Conservation (phyloP, 37 sponge, comb jelly and placozoan genomes). For the Diacarnus erythraeanus region DNA sequence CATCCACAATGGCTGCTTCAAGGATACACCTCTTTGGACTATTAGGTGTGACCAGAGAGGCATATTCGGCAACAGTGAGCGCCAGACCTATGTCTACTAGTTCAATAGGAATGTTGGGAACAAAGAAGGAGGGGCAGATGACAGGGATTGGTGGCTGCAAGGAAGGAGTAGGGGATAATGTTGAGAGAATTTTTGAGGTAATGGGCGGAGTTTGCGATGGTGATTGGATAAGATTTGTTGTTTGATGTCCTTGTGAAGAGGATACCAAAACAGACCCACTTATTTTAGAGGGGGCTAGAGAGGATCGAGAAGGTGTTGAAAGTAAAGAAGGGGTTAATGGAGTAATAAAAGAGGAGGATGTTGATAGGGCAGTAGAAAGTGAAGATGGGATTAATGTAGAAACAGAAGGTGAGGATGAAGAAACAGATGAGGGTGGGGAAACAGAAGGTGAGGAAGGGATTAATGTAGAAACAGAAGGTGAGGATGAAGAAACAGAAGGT, state of each 20-base stretch:
- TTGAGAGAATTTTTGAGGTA: not conserved
- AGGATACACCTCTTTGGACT: not conserved
- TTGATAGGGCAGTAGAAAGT: not conserved
- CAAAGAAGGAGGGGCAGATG: constrained; percentile 4
- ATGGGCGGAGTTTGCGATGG: not conserved
- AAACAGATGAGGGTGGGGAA: not conserved
- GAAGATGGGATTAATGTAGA: not conserved
- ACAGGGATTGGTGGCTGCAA: not conserved
- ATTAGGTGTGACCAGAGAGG: not conserved
- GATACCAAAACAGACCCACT: not conserved
- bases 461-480: not conserved
- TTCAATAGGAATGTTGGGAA: not conserved
- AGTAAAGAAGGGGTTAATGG: not conserved
- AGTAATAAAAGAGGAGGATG: not conserved
- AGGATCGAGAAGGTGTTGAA: too few species aligned
- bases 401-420: not conserved
- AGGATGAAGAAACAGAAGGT: not conserved
- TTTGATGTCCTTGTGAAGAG: too few species aligned
- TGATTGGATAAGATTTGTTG: not conserved
- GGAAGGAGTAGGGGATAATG: not conserved
- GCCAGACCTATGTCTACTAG: constrained; percentile 3
- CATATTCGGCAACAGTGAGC: not conserved
- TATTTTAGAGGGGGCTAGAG: not conserved
- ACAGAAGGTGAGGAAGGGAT: too few species aligned
- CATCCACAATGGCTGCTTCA: not conserved